Base-by-base conservation (phyloP, 2,888 invertebrate species). In the Pandemis corylana region DNA sequence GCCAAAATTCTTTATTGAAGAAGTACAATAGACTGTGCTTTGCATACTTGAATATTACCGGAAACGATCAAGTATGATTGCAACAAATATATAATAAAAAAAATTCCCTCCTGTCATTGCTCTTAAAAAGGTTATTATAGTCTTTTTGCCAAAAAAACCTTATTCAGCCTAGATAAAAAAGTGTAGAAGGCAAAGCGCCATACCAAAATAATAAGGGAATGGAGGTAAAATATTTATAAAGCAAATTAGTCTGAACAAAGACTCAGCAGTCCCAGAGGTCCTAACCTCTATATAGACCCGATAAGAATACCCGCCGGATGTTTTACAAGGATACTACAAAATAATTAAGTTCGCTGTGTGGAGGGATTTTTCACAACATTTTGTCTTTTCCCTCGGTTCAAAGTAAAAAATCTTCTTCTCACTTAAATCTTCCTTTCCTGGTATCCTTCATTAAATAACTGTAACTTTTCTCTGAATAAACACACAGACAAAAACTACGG, bases 211-310 rank as follows among this genome's bases (percentile, higher is more conserved):
- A 72, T 67, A 72, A 68, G 62, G 10, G 63, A 72, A 62, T 13
- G 41, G 41, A 74, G 69, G 59, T 74, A 69, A 74, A 74, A 74
- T 74, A 74, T 74, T 56, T 74, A 69, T 65, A 65, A 69, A 74
- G 69, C 46, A 74, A 69, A 74, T 74, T 74, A 69, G 73, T 65
- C n/a, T 65, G 61, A 69, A 69, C 73, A 69, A 73, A 73, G 68
- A 74, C 68, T 71, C 63, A 63, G 72, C 68, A 56, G 68, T 72
- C 72, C 72, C 72, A 44, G 46, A 72, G 72, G 68, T 49, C 62
- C 44, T 51, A 51, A 49, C 68, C 72, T 68, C 68, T 53, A 68
- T 51, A 56, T 46, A 64, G 56, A 42, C 69, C 7, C 61, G 69
- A 62, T 69, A 69, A 61, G 64, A 70, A 62, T 49, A 72, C 61